Evolutionary conservation across 2,888 invertebrate genomes (phyloP), one percentile per base, ranked within the genome.

Genomic region (Clistopyga incitator): DNA sequence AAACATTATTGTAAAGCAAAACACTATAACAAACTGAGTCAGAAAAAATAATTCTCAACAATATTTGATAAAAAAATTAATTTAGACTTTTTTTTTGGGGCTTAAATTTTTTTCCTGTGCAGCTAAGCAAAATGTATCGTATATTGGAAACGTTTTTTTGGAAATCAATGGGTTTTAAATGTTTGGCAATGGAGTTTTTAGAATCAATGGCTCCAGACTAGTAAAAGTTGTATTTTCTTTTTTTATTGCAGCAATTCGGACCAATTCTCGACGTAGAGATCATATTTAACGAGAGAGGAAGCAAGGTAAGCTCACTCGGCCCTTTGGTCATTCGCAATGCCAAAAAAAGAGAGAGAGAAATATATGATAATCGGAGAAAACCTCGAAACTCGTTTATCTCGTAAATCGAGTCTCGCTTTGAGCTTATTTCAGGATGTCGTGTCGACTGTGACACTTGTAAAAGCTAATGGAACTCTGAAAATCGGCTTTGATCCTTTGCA

Each of bases 281-380:
- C 93, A 99, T 99, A 94, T 99, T 99, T 96, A 99, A 99, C 95
- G 99, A 99, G 95, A 96, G 99, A 90, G 99, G 99, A 94, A 99
- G 99, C 91, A 99, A 99, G 98, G 99, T 99, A 97, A 97, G 98
- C 89, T 87, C 82, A 89, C 88, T 85, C 84, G 78, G 65, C 78
- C 85, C 47, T 47, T 18, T 29, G 79, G 83, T 75, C 38, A 59
- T 68, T 72, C 45, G 29, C 25, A 56, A 74, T 61, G 67, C 42
- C n/a, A 23, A 64, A 70, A 45, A 4, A 59, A 42, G 42, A 68
- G 54, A 70, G 42, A 6, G 50, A 42, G 42, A 72, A 71, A 65
- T 72, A 70, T 34, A 42, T 6, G 52, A 52, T 38, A 25, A 59
- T 54, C 8, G 8, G 67, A 13, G 18, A 65, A 78, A 47, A 71